Evolutionary conservation across 2,888 invertebrate genomes (phyloP).

Genomic region (Lochmaea crataegi): DNA sequence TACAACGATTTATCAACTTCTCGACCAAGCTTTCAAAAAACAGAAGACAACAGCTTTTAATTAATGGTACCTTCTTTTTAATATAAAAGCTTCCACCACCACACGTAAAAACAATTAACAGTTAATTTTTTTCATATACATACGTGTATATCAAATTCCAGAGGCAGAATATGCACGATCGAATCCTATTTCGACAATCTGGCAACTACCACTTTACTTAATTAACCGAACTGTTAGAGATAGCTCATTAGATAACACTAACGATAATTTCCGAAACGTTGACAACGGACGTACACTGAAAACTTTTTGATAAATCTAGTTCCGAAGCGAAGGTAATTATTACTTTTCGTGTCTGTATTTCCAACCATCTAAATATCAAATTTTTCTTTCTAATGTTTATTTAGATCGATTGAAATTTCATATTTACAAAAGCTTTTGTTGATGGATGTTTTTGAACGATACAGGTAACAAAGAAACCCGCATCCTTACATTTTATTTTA

Average conservation of each 20-base stretch:
- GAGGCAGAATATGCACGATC: conserved; percentile 15
- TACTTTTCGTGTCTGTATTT: too few species aligned
- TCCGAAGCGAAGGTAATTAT: neutral
- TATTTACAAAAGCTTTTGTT: too few species aligned
- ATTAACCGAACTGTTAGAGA: conserved; percentile 33
- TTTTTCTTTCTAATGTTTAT: too few species aligned
- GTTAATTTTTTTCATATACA: too few species aligned
- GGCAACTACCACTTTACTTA: conserved; percentile 29
- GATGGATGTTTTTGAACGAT: too few species aligned
- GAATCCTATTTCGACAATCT: conserved; percentile 27
- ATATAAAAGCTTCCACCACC: conserved; percentile 8
- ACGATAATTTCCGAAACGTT: conserved; percentile 22
- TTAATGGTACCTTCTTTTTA: conserved; percentile 21
- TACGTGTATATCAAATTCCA: too few species aligned
- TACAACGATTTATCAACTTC: conserved; percentile 29
- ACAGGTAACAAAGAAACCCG: neutral
- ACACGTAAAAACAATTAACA: too few species aligned
- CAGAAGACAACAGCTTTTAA: conserved; percentile 26
- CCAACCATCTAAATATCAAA: too few species aligned
- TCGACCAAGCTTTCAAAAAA: conserved; percentile 24
- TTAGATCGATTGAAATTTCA: too few species aligned
- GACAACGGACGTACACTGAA: neutral
- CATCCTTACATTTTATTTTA: conserved; percentile 20
- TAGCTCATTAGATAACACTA: conserved; percentile 30
- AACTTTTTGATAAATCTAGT: neutral